Base-by-base conservation (phyloP, 2,888 invertebrate species). In the Agrotis clavis region DNA sequence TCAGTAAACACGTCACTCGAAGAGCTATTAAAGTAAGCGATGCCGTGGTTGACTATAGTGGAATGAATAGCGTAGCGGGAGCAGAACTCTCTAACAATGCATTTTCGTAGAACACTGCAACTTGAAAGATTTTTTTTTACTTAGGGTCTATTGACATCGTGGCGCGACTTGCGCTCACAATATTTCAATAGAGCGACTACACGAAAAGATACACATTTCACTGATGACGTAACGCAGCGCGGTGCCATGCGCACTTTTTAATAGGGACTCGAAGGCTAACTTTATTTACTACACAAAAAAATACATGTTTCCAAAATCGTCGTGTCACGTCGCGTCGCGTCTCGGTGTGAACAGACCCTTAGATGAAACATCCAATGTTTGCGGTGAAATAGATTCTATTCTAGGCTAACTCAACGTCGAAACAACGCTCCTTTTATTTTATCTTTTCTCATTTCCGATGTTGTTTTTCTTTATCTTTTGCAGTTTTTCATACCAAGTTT, bases 361-460 rank as follows among this genome's bases (percentile, higher is more conserved):
- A 54, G 21, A 35, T 54, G 14, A 35, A 35, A 50, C 50, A 65
- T 48, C 35, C 19, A 60, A 66, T 62, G 64, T 57, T 80, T 64
- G 83, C 62, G 57, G 65, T 64, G 35, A 61, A 77, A 70, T 65
- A 64, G 54, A 68, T 77, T 76, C 47, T 66, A 48, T 76, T 75
- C 67, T 61, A 21, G 65, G 61, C 47, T 56, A 62, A 65, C 41
- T 62, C 54, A n/a, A 75, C 63, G 63, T 68, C 61, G 48, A 68
- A 72, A 68, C 72, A 74, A 53, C 30, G 47, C n/a, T 83, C 41
- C 71, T 77, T 83, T 71, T 83, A 77, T 77, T 83, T 71, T 83
- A 77, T 82, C 71, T 77, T 80, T 83, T 80, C 68, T 73, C 66
- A 83, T 83, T 83, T 83, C 67, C 71, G 66, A 69, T 71, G 62